Percentiles rank a stretch among this genome's conserved stretches.
Evolutionary conservation across 2,797 vertebrate genomes (phyloP).

Genomic region (Rhinatrema bivittatum): DNA sequence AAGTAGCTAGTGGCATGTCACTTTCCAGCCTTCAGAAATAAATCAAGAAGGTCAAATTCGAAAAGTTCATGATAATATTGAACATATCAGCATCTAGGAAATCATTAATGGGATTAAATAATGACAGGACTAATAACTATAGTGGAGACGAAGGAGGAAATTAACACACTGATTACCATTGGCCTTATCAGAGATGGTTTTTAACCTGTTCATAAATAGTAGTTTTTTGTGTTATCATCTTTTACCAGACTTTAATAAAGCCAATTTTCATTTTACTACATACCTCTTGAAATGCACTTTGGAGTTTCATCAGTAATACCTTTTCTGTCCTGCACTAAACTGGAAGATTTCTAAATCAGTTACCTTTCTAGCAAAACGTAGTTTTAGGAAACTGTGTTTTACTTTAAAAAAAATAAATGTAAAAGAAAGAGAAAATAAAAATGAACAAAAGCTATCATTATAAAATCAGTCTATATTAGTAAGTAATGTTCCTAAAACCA

Average conservation of each 20-base stretch:
- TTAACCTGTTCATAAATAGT: not conserved
- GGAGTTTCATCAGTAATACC: too few species aligned
- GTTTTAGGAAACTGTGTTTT: too few species aligned
- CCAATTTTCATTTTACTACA: not conserved
- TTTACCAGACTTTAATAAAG: not conserved
- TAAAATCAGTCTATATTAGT: too few species aligned
- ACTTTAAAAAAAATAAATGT: too few species aligned
- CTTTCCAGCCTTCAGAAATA: constrained; percentile 28
- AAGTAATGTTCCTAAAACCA: too few species aligned
- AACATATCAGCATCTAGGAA: constrained; percentile 26
- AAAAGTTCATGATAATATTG: constrained; percentile 31
- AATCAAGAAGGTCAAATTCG: constrained; percentile 35
- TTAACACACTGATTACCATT: not conserved
- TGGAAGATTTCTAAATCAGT: too few species aligned
- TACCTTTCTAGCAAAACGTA: too few species aligned
- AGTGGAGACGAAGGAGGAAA: constrained; percentile 9
- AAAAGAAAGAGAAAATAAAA: too few species aligned
- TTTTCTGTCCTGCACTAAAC: too few species aligned
- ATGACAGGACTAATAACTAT: constrained; percentile 14
- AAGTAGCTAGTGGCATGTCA: constrained; percentile 14
- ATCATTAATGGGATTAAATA: constrained; percentile 21
- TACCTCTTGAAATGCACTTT: too few species aligned
- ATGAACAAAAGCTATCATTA: too few species aligned
- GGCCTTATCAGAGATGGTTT: not conserved
- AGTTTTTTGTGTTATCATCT: not conserved